These are phyloP conservation scores for Spheniscus humboldti DNA, from an alignment of 2,797 vertebrate genomes.

Conservation along the genomic window DNA sequence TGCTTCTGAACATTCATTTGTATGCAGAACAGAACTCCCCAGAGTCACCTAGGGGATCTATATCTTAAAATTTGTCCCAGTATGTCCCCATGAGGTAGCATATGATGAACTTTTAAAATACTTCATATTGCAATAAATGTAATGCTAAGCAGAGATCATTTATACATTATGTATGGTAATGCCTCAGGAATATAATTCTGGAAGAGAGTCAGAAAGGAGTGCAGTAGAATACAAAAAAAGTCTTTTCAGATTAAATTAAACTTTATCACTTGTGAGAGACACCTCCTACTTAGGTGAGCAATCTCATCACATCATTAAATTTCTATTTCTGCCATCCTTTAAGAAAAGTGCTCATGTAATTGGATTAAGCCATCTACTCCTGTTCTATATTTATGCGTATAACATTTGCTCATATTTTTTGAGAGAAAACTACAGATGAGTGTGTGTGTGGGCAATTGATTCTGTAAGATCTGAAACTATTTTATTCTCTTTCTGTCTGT, in stretches of 20 bases:
- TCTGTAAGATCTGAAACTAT: background rate
- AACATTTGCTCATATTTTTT: background rate
- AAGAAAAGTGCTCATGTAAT: background rate
- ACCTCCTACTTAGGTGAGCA: slow-evolving; percentile 22
- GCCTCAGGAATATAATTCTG: slow-evolving; percentile 20
- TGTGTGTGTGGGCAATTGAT: background rate
- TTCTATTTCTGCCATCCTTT: slow-evolving; percentile 21
- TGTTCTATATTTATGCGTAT: background rate
- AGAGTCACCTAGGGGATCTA: background rate
- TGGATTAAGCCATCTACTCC: background rate
- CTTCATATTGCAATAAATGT: slow-evolving; percentile 18
- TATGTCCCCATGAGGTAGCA: background rate
- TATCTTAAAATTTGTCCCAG: background rate
- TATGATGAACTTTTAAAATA: slow-evolving; percentile 37
- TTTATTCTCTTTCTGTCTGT: background rate
- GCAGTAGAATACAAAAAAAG: slow-evolving; percentile 25
- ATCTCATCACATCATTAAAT: background rate
- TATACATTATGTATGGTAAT: slow-evolving; percentile 47
- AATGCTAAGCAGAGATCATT: slow-evolving; percentile 20
- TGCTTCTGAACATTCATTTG: background rate
- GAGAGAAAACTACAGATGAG: background rate
- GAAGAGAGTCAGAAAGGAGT: slow-evolving; percentile 1
- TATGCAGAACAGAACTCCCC: background rate
- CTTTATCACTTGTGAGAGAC: slow-evolving; percentile 2
- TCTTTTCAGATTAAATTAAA: slow-evolving; percentile 5